phyloP scores from a whole-genome alignment of 2,113 vertebrate species.

The Notarius quadriscutis region DNA sequence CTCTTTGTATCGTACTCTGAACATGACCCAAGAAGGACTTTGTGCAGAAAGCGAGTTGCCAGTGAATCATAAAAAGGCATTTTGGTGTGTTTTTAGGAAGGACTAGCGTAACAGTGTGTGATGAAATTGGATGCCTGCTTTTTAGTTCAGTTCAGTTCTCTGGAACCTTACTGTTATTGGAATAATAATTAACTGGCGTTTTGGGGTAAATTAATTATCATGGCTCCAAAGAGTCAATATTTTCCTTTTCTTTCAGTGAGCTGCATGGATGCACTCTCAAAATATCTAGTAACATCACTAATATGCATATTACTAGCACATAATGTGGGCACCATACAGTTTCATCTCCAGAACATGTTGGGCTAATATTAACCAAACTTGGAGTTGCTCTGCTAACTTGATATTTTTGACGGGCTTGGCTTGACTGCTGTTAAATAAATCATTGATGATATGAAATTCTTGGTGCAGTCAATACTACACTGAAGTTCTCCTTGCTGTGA shows the following conservation, averaged over 20 bases:
- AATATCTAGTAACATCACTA: background rate
- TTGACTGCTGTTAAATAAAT: background rate
- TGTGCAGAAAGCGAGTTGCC: background rate
- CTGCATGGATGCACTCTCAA: background rate
- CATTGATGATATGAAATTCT: background rate
- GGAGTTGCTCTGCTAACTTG: background rate
- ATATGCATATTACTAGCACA: background rate
- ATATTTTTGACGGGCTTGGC: background rate
- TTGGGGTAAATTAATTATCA: background rate
- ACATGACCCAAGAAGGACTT: conserved; percentile 42
- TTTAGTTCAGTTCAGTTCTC: background rate
- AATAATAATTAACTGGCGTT: background rate
- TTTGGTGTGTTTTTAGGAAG: background rate
- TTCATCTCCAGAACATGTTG: background rate
- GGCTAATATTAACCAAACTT: background rate
- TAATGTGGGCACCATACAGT: no score
- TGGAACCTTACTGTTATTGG: background rate
- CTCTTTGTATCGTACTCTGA: conserved; percentile 49
- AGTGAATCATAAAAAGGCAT: conserved; percentile 20
- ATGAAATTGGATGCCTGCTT: background rate
- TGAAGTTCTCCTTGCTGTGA: background rate
- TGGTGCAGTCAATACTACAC: background rate
- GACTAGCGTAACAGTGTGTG: background rate
- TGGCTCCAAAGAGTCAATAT: background rate
- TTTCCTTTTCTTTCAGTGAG: background rate